Base-by-base conservation (phyloP, 2,113 vertebrate genomes). In the Takifugu flavidus region DNA sequence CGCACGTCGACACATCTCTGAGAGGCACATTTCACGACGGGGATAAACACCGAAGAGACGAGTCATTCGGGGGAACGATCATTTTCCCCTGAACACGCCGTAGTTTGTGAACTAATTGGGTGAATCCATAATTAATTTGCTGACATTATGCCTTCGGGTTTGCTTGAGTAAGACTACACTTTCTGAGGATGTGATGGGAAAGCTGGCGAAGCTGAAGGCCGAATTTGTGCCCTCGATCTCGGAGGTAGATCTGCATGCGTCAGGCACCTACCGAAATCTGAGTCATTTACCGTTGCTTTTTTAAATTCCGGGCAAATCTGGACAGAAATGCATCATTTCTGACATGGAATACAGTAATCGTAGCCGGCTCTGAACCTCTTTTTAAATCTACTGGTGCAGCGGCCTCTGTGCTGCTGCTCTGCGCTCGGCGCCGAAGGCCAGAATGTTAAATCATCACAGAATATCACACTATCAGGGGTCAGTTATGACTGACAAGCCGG, bases 71-170 rank as follows among this genome's bases (percentile, higher is more conserved):
- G 80, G 80, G 70, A 65, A 53, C 70, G 78, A 84, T 86, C 82
- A 65, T 74, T 78, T 83, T 64, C 80, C 72, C 77, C 82, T 15
- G 42, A 81, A 85, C 79, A 83, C 79, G 63, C 68, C 44, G 79
- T 76, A 75, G 82, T 82, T 82, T 77, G 77, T 78, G 76, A 84
- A 84, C 81, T 89, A 87, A 89, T 85, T 87, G 84, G 84, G 74
- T 84, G 73, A 84, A 84, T 86, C 75, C 78, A 83, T 85, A 82
- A 86, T 87, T 85, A 81, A 87, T 86, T 80, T 82, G 74, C 72
- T 83, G 80, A 89, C 87, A 87, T 84, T 87, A 86, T 87, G 82
- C 87, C 84, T 72, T 59, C 43, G 80, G 79, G 80, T 76, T 64
- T 73, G 62, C 72, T 77, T 70, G 64, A 62, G 72, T 62, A 72